Conservation (phyloP, 2,113 vertebrate species). For the Pristiophorus japonicus region DNA sequence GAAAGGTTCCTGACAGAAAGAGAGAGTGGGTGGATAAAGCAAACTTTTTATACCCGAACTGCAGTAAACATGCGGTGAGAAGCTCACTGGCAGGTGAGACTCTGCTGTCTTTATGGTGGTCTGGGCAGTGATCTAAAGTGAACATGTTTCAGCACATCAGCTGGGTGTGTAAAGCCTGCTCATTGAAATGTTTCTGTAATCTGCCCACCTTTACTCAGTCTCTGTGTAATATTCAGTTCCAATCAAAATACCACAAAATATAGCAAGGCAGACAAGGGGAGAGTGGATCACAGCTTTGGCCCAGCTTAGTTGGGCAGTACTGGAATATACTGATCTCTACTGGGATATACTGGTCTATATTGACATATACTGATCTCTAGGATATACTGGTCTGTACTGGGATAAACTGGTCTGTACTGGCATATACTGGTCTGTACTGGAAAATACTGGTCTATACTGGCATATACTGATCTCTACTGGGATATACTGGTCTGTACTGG, state of each 20-base stretch:
- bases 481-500: too few relatives aligned
- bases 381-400: not conserved
- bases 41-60: not conserved
- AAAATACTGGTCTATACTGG: too few relatives aligned
- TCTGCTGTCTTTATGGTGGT: not conserved
- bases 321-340: too few relatives aligned
- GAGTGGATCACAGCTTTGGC: not conserved
- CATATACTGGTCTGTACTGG: not conserved
- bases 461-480: too few relatives aligned
- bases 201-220: not conserved
- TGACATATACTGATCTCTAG: too few relatives aligned
- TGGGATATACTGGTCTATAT: too few relatives aligned
- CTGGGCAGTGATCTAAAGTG: not conserved
- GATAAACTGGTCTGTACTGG: not conserved
- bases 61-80: not conserved
- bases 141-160: slow-evolving; percentile 5
- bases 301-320: not conserved
- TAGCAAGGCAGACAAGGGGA: too few relatives aligned
- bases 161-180: not conserved
- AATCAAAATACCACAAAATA: not conserved
- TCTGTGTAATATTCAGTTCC: not conserved
- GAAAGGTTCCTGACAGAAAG: slow-evolving; percentile 4
- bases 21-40: too few relatives aligned
- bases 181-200: not conserved
- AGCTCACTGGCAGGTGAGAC: too few relatives aligned